Evolutionary conservation across 35 echinoderm and acorn worm genomes (phyloP).

Genomic region (Nesometra sesokonis): DNA sequence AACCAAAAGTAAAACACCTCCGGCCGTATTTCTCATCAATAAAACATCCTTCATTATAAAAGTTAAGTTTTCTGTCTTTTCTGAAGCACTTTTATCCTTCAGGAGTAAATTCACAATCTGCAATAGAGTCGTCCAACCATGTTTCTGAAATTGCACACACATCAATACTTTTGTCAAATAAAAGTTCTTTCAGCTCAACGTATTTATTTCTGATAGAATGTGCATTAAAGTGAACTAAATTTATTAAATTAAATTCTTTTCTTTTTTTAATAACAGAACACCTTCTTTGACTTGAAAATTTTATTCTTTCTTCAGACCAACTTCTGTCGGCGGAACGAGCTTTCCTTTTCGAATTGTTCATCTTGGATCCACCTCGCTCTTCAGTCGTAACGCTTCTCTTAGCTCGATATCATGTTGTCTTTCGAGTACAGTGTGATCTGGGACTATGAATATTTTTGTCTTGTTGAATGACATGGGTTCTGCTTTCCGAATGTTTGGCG

Average conservation of each 20-base stretch:
- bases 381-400: background rate
- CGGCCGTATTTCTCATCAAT: background rate
- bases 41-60: conserved; percentile 8
- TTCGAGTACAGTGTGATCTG: background rate
- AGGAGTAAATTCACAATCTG: conserved; percentile 17
- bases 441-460: background rate
- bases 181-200: conserved; percentile 8
- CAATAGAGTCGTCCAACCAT: conserved; percentile 4
- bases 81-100: conserved; percentile 23
- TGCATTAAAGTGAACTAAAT: conserved; percentile 8
- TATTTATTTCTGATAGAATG: conserved; percentile 26
- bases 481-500: background rate
- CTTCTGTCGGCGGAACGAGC: background rate
- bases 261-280: background rate
- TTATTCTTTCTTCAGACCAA: background rate
- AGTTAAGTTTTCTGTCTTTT: conserved; percentile 13
- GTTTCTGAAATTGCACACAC: conserved; percentile 24
- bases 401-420: background rate
- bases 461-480: background rate
- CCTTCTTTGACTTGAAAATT: background rate
- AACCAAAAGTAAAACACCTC: conserved; percentile 9
- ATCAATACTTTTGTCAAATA: conserved; percentile 30
- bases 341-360: background rate
- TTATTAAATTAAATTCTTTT: conserved; percentile 2
- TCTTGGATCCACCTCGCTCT: background rate